Percentiles rank a stretch among this genome's conserved stretches.
phyloP scores from a whole-genome alignment of 2,888 invertebrate species.

The Pyrgus malvae region DNA sequence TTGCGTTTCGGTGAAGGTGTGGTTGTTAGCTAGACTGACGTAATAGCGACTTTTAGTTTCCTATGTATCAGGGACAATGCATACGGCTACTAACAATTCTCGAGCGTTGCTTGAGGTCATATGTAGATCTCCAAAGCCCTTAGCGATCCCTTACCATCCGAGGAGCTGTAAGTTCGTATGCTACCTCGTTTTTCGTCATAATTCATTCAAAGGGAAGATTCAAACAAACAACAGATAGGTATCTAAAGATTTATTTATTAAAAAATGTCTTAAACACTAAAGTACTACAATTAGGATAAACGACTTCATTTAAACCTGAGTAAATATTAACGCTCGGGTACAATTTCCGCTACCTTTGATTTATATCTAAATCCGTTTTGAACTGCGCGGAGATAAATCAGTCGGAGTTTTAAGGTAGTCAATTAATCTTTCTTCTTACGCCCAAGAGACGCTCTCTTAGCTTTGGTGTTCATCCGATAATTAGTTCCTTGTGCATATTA shows the following conservation, averaged over 20 bases:
- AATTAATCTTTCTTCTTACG: conserved; percentile 22
- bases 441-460: conserved; percentile 10
- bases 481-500: conserved; percentile 15
- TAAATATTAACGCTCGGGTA: conserved; percentile 1
- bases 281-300: conserved; percentile 20
- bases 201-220: no score
- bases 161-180: no score
- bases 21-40: no score
- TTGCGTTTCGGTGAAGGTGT: no score
- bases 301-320: conserved; percentile 3
- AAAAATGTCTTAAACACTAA: conserved; percentile 38
- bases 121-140: no score
- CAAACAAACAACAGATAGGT: conserved; percentile 8
- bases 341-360: conserved; percentile 3
- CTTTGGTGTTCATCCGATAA: conserved; percentile 11
- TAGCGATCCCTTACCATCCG: no score
- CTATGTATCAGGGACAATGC: no score
- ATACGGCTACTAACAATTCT: no score
- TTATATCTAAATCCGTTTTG: conserved; percentile 15
- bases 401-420: conserved; percentile 18
- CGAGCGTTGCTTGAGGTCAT: no score
- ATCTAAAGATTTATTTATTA: conserved; percentile 34
- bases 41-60: no score
- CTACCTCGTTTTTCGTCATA: no score
- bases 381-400: conserved; percentile 13